Percentiles rank a stretch among this genome's conserved stretches.
Evolutionary conservation across 1,140 invertebrate species (phyloP).

Genomic region (Littorina saxatilis): DNA sequence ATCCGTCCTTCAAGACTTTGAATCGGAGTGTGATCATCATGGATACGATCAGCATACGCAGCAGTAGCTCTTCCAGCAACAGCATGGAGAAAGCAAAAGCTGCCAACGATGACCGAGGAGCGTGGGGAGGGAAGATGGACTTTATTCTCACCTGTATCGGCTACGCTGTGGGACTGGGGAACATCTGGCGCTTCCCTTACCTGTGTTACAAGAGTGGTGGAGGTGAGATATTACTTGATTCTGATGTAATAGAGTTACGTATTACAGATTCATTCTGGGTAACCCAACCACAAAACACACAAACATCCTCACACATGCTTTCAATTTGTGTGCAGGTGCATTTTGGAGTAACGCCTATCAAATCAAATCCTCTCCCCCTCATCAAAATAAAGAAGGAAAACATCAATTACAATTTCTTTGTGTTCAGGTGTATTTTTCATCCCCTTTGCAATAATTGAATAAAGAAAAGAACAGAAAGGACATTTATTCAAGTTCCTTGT

Average conservation of each 20-base stretch:
- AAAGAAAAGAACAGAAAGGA: too few species aligned
- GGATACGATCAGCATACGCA: slow-evolving; percentile 25
- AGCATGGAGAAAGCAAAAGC: slow-evolving; percentile 25
- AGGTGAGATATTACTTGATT: slow-evolving; percentile 77
- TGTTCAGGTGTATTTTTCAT: too few species aligned
- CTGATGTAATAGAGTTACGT: neutral
- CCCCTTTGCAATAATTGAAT: too few species aligned
- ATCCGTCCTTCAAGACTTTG: neutral
- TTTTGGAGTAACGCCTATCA: too few species aligned
- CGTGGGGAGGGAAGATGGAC: slow-evolving; percentile 70
- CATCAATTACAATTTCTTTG: too few species aligned
- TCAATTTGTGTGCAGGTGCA: too few species aligned
- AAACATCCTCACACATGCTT: neutral
- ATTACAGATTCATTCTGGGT: neutral
- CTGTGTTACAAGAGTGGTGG: slow-evolving; percentile 95
- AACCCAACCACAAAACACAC: neutral
- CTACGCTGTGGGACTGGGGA: slow-evolving; percentile 84
- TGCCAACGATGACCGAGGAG: slow-evolving; percentile 20
- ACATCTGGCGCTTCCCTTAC: slow-evolving; percentile 96
- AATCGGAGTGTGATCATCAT: neutral
- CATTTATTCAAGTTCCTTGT: too few species aligned
- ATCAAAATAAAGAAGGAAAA: too few species aligned
- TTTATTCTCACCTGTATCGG: slow-evolving; percentile 77
- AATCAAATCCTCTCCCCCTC: too few species aligned
- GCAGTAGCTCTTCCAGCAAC: slow-evolving; percentile 11